phyloP scores from a whole-genome alignment of 35 echinoderm and acorn worm species.

The Heliocidaris tuberculata region DNA sequence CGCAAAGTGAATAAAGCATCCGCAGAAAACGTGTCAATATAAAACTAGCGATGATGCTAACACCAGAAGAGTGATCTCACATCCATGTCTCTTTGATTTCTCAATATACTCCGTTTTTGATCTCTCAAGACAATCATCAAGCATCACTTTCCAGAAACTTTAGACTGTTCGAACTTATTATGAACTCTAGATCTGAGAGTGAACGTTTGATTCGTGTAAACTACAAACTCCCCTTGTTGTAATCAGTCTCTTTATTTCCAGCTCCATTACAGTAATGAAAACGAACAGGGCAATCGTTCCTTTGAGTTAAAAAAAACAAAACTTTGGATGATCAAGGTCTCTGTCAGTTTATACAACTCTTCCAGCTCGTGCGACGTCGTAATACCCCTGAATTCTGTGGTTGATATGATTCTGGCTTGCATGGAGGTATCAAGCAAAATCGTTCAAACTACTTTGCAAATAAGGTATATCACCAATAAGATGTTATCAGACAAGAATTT shows the following conservation, averaged over 20 bases:
- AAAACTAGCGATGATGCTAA: neutral
- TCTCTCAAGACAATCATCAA: neutral
- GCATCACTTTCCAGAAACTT: neutral
- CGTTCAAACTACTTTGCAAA: neutral
- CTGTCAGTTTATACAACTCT: neutral
- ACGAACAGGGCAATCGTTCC: neutral
- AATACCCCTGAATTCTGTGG: neutral
- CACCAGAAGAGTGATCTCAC: neutral
- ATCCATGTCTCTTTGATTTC: neutral
- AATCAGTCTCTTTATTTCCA: neutral
- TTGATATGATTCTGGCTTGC: neutral
- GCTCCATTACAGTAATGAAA: neutral
- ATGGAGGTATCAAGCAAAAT: neutral
- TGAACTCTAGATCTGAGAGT: neutral
- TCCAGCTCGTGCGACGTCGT: neutral
- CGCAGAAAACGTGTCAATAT: neutral
- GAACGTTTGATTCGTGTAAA: neutral
- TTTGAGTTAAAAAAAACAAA: neutral
- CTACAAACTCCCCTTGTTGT: neutral
- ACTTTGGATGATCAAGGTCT: neutral
- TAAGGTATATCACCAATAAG: neutral
- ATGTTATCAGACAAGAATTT: neutral
- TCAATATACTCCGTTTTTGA: neutral
- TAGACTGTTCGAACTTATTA: neutral
- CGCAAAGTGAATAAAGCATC: neutral